Percentiles rank a stretch among this genome's conserved stretches.
phyloP scores from a whole-genome alignment of 1,140 invertebrate species.

The Brachionus sp. region DNA sequence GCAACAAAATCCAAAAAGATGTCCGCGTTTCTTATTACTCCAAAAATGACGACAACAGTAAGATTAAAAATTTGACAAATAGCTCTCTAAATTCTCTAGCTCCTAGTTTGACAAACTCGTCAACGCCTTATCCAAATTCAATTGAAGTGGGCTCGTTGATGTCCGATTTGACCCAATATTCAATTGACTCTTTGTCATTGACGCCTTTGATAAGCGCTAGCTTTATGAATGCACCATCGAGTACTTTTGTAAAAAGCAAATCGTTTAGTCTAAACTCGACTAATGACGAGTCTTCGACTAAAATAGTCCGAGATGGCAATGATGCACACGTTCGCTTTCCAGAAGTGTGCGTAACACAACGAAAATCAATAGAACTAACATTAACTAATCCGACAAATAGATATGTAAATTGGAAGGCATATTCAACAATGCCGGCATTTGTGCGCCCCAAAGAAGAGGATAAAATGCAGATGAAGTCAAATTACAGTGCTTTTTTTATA shows the following conservation, averaged over 20 bases:
- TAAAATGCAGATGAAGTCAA: not conserved
- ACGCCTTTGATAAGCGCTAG: slow-evolving; percentile 39
- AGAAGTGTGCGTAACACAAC: not conserved
- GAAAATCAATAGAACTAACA: slow-evolving; percentile 31
- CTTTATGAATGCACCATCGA: slow-evolving; percentile 15
- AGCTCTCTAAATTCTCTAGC: slow-evolving; percentile 3
- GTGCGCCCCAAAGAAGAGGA: slow-evolving; percentile 9
- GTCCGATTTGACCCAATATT: not conserved
- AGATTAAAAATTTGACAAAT: slow-evolving; percentile 31
- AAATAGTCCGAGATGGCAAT: slow-evolving; percentile 6
- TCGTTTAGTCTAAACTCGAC: not conserved
- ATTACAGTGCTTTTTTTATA: slow-evolving; percentile 11
- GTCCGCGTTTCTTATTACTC: not conserved
- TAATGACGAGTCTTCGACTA: not conserved
- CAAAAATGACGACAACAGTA: not conserved
- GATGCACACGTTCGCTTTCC: slow-evolving; percentile 36
- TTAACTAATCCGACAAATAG: slow-evolving; percentile 22
- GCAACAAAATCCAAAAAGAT: slow-evolving; percentile 30
- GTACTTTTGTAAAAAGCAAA: not conserved
- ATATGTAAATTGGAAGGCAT: slow-evolving; percentile 37
- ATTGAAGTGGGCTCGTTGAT: not conserved
- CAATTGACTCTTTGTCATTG: slow-evolving; percentile 30
- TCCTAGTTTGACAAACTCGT: not conserved
- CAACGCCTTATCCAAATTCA: not conserved
- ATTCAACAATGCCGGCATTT: slow-evolving; percentile 1